These are phyloP conservation scores for Crypturellus tataupa DNA, from an alignment of 2,797 vertebrate genomes.

Conservation along the genomic window DNA sequence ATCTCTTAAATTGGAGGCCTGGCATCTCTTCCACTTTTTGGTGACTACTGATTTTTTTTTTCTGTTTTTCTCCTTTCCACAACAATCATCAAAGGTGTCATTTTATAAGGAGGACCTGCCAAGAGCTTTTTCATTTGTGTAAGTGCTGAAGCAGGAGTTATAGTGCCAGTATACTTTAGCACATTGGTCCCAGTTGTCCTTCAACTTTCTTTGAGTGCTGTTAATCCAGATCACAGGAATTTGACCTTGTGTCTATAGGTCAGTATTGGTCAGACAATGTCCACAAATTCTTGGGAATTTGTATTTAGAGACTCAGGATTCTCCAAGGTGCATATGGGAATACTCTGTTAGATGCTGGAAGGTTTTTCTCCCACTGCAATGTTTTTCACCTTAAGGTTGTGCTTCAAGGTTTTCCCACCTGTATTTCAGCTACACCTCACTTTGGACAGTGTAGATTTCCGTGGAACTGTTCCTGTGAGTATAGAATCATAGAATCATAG, in stretches of 20 bases:
- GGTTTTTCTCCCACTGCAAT: background rate
- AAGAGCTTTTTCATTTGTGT: background rate
- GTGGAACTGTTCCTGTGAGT: background rate
- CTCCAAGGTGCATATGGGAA: background rate
- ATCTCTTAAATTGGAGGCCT: rapidly evolving
- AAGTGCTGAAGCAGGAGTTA: background rate
- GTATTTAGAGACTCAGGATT: background rate
- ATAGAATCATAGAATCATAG: too few relatives aligned
- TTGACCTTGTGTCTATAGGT: background rate
- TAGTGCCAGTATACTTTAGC: background rate
- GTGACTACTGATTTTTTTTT: background rate
- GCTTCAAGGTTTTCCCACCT: background rate
- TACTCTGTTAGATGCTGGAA: background rate
- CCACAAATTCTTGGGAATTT: background rate
- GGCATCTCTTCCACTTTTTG: background rate
- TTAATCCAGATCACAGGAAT: background rate
- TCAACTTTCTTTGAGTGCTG: background rate
- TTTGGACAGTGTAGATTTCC: background rate
- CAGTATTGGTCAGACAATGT: rapidly evolving
- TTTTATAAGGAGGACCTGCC: background rate
- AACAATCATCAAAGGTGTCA: background rate
- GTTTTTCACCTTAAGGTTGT: background rate
- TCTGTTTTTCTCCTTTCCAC: background rate
- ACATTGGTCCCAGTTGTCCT: background rate
- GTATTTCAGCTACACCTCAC: rapidly evolving